Base-by-base conservation (phyloP, 2,113 vertebrate genomes). In the Morphnarchus princeps region DNA sequence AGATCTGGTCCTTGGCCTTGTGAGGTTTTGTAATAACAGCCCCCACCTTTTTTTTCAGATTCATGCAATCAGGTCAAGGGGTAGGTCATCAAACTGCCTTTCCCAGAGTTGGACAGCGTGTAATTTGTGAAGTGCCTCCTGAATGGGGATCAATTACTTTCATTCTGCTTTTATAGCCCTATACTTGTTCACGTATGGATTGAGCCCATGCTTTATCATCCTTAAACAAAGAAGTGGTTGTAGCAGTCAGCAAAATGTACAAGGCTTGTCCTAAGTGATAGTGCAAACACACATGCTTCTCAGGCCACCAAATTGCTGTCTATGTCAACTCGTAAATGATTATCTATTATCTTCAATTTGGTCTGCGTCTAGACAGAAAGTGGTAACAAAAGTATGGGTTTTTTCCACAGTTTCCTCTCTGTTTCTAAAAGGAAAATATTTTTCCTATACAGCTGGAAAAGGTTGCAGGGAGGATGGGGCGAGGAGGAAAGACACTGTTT, bases 331-430 rank as follows among this genome's bases (percentile, higher is more conserved):
- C 43, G 74, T 76, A 92, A 87, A 94, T 79, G 21, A 86, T 97
- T 81, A 87, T 94, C 87, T 97, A 95, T 87, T 97, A 93, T 89
- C 82, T 95, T 94, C 70, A 96, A 84, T 96, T 96, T 93, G 72
- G 71, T 80, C 54, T 93, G 6, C 3, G 28, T 95, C 89, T 97
- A 97, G 86, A 93, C 78, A 94, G 76, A 85, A 32, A 70, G 66
- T 65, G 74, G 62, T 76, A 95, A 94, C 50, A 57, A 91, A 80
- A 82, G 8, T 52, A 89, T 49, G 50, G 8, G 8, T 3, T 57
- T 72, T 91, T 92, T 87, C 76, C 45, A 70, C 42, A 73, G 43
- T 43, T 94, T 95, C 86, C 65, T 83, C 59, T 96, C 55, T 89
- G 40, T 81, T 97, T 94, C 84, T 84, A 55, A 96, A 94, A 66